phyloP scores from a whole-genome alignment of 2,113 vertebrate genomes.

The Grallaria varia region DNA sequence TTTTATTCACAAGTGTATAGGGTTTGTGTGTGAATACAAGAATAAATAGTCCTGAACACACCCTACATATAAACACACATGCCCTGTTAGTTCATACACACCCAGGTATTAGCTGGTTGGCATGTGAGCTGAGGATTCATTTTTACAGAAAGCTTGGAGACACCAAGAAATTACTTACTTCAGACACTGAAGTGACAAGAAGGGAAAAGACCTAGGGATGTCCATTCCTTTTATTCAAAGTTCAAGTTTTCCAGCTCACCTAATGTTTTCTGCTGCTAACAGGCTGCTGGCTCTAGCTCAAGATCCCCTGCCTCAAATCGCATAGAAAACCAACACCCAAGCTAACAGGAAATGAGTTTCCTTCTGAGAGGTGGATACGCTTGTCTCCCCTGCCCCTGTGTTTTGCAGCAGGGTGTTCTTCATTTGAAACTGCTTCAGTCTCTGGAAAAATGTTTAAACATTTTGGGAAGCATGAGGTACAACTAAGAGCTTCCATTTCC shows the following conservation, averaged over 20 bases:
- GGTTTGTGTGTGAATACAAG: background rate
- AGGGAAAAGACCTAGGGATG: background rate
- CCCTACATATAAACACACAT: background rate
- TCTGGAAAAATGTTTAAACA: background rate
- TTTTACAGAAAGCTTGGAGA: background rate
- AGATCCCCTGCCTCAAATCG: background rate
- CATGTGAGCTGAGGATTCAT: background rate
- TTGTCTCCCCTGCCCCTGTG: fast-evolving
- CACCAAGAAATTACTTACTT: background rate
- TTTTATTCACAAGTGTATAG: background rate
- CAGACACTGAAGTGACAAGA: background rate
- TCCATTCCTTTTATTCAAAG: background rate
- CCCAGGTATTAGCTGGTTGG: background rate
- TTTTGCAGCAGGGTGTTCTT: background rate
- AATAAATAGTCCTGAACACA: background rate
- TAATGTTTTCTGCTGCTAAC: background rate
- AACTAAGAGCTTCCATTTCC: background rate
- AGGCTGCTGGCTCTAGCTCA: background rate
- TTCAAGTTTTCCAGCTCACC: background rate
- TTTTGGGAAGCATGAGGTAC: background rate
- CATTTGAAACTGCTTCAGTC: background rate
- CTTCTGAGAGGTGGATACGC: background rate
- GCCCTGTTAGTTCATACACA: background rate
- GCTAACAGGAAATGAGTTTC: background rate
- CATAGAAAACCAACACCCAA: background rate